Conservation (phyloP, 2,113 vertebrate species). For the Microtus montanus region DNA sequence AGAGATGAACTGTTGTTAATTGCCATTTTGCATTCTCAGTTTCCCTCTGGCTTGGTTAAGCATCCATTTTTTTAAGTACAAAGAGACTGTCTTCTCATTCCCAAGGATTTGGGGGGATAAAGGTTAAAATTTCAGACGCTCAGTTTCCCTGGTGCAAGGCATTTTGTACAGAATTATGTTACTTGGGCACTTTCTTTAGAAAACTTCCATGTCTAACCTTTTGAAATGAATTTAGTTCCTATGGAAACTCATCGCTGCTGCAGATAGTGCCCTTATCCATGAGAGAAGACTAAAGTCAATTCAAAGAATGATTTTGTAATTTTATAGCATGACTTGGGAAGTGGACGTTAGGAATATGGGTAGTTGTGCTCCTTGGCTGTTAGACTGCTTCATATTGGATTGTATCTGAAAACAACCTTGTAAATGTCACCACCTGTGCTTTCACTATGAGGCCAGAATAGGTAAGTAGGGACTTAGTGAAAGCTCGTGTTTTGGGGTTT, state of each 20-base stretch:
- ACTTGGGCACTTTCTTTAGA: conserved; percentile 7
- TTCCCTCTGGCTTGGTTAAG: conserved; percentile 27
- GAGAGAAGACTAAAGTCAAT: conserved; percentile 54
- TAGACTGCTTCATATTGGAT: conserved; percentile 19
- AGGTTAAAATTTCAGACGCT: conserved; percentile 42
- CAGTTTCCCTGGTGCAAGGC: conserved; percentile 19
- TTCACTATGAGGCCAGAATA: conserved; percentile 31
- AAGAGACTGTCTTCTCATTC: not conserved
- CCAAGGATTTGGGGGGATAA: not conserved
- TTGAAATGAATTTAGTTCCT: conserved; percentile 71
- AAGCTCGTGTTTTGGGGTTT: not conserved
- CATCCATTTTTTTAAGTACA: conserved; percentile 19
- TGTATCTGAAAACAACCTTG: conserved; percentile 50
- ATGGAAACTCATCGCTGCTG: conserved; percentile 52
- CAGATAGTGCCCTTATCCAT: conserved; percentile 35
- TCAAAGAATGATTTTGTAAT: conserved; percentile 41
- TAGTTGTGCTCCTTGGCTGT: conserved; percentile 2
- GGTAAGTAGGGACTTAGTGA: conserved; percentile 9
- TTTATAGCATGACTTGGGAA: conserved; percentile 33
- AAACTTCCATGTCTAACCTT: conserved; percentile 25
- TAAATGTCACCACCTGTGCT: conserved; percentile 50
- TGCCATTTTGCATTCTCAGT: not conserved
- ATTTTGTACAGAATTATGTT: conserved; percentile 28
- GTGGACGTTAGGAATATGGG: not conserved
- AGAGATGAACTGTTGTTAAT: conserved; percentile 25